Percentiles rank a stretch among this genome's conserved stretches.
Evolutionary conservation across 2,888 invertebrate species (phyloP).

Genomic region (Arrhopalites spinosus): DNA sequence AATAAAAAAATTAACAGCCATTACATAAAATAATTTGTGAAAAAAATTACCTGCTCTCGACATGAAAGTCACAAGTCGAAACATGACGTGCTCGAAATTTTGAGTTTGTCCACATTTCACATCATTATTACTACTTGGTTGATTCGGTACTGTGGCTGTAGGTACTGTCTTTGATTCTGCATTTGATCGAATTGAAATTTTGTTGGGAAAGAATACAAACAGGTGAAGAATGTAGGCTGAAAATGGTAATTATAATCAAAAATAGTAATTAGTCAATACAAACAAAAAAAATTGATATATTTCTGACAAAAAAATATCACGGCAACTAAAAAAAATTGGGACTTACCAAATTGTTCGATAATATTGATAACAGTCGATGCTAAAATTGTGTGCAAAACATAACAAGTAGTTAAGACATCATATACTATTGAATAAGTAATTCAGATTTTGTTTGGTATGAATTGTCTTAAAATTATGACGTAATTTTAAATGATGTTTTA

Average conservation of each 20-base stretch:
- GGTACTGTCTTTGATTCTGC: slow-evolving; percentile 16
- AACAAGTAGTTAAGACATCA: too few species aligned
- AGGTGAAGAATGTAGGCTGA: slow-evolving; percentile 52
- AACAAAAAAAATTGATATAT: too few species aligned
- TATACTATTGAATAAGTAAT: too few species aligned
- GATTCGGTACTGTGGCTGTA: slow-evolving; percentile 38
- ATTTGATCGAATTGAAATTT: slow-evolving; percentile 50
- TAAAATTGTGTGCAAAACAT: too few species aligned
- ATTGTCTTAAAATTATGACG: too few species aligned
- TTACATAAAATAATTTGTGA: too few species aligned
- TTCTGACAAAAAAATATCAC: background rate
- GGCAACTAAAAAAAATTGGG: too few species aligned
- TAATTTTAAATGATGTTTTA: too few species aligned
- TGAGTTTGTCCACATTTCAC: slow-evolving; percentile 44
- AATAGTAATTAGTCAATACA: too few species aligned
- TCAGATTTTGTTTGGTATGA: too few species aligned
- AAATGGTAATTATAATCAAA: slow-evolving; percentile 22
- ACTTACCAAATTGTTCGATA: slow-evolving; percentile 72
- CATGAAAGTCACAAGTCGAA: slow-evolving; percentile 52
- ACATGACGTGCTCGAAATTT: slow-evolving; percentile 53
- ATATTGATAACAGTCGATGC: slow-evolving; percentile 74
- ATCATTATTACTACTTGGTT: slow-evolving; percentile 19
- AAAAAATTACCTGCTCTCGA: slow-evolving; percentile 48
- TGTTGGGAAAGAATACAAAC: slow-evolving; percentile 54
- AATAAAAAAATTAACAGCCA: background rate